phyloP scores from a whole-genome alignment of 2,113 vertebrate genomes.

The Dolichotis patagonum region DNA sequence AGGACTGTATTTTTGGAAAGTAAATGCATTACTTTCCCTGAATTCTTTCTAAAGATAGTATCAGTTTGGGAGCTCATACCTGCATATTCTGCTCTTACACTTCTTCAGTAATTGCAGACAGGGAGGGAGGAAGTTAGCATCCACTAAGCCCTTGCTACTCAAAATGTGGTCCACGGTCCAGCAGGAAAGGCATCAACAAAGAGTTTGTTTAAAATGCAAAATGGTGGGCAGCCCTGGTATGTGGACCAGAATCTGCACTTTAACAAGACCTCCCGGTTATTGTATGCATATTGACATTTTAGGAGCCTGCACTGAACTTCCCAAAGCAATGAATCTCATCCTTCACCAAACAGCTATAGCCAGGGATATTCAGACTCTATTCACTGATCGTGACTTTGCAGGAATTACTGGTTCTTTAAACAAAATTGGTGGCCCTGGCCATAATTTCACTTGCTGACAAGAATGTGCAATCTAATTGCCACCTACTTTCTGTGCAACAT shows the following conservation, averaged over 20 bases:
- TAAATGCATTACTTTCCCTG: not conserved
- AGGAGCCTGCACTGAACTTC: not conserved
- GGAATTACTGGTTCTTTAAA: not conserved
- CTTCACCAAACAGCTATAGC: not conserved
- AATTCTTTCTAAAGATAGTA: not conserved
- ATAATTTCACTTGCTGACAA: not conserved
- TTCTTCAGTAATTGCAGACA: not conserved
- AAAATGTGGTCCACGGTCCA: not conserved
- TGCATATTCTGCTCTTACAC: not conserved
- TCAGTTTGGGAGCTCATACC: not conserved
- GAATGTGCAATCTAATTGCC: not conserved
- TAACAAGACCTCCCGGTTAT: not conserved
- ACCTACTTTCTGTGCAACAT: conserved; percentile 39
- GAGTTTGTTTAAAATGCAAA: not conserved
- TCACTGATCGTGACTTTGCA: not conserved
- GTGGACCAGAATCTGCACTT: not conserved
- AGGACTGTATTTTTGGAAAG: not conserved
- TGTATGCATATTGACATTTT: not conserved
- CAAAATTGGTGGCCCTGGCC: not conserved
- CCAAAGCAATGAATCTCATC: not conserved
- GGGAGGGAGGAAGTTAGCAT: not conserved
- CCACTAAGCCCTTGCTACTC: not conserved
- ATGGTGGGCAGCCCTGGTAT: not conserved
- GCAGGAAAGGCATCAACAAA: not conserved
- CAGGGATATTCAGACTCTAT: not conserved